phyloP scores from a whole-genome alignment of 2,888 invertebrate genomes.

The Drosophila pseudotakahashii region DNA sequence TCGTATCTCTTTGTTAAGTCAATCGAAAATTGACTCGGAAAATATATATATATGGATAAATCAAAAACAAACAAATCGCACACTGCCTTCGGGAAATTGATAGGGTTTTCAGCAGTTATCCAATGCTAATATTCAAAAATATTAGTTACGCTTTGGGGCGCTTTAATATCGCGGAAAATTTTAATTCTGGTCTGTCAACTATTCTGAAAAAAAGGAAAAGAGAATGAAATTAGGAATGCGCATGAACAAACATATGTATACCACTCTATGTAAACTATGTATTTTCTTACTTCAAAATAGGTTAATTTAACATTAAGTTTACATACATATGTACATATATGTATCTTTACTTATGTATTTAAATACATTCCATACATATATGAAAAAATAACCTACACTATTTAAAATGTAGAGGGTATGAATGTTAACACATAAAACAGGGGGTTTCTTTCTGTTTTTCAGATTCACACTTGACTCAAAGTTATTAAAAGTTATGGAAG shows the following conservation, averaged over 20 bases:
- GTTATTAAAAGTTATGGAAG: not conserved
- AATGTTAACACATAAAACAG: not conserved
- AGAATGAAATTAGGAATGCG: slow-evolving; percentile 32
- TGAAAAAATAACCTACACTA: not conserved
- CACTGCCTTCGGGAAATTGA: slow-evolving; percentile 13
- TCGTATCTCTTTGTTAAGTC: slow-evolving; percentile 31
- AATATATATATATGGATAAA: slow-evolving; percentile 15
- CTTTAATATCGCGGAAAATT: slow-evolving; percentile 2
- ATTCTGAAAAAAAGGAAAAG: slow-evolving; percentile 15
- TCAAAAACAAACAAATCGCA: slow-evolving; percentile 20
- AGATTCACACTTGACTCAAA: too few species aligned
- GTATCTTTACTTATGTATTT: not conserved
- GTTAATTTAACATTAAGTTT: slow-evolving; percentile 5
- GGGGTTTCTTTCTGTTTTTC: too few species aligned
- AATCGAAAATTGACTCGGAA: slow-evolving; percentile 32
- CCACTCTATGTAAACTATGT: not conserved
- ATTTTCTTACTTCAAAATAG: not conserved
- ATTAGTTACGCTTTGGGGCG: slow-evolving; percentile 19
- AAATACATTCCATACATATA: not conserved
- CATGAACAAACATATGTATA: slow-evolving; percentile 40
- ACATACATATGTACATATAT: not conserved
- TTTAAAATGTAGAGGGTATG: not conserved
- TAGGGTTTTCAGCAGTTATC: slow-evolving; percentile 7
- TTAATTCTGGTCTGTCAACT: slow-evolving; percentile 2
- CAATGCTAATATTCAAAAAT: slow-evolving; percentile 9